Evolutionary conservation across 2,797 vertebrate genomes (phyloP).

Genomic region (Tarsius wallacei): DNA sequence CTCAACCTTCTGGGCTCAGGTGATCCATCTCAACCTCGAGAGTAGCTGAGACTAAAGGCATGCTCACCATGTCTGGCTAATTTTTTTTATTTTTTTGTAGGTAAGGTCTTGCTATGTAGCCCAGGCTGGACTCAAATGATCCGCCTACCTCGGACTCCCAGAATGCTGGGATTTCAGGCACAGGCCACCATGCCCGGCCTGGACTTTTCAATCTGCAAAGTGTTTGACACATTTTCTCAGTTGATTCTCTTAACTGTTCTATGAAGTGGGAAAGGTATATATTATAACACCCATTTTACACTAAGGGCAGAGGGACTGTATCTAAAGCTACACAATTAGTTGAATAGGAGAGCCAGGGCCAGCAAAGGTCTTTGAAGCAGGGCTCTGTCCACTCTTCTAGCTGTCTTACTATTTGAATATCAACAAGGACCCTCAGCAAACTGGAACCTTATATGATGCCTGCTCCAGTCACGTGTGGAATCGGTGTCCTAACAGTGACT

Average conservation of each 20-base stretch:
- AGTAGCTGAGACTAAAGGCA: no score
- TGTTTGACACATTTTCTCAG: not conserved
- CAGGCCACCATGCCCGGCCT: no score
- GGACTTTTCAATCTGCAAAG: not conserved
- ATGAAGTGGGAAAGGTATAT: not conserved
- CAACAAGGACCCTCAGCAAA: not conserved
- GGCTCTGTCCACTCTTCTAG: not conserved
- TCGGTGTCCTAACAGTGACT: not conserved
- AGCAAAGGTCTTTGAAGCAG: not conserved
- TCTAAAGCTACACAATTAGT: not conserved
- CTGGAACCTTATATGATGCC: not conserved
- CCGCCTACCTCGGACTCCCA: no score
- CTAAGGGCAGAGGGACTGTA: not conserved
- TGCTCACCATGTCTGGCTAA: no score
- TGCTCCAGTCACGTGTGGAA: not conserved
- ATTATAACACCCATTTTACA: not conserved
- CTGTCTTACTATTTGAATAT: not conserved
- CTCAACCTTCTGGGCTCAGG: no score
- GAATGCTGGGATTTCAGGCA: no score
- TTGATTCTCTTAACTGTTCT: constrained; percentile 8
- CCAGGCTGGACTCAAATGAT: no score
- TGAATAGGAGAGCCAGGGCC: not conserved
- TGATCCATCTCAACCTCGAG: no score
- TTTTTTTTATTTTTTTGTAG: no score
- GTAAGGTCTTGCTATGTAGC: no score